These are phyloP conservation scores for Sminthurinus signatus DNA, from an alignment of 1,140 invertebrate genomes.

Conservation along the genomic window DNA sequence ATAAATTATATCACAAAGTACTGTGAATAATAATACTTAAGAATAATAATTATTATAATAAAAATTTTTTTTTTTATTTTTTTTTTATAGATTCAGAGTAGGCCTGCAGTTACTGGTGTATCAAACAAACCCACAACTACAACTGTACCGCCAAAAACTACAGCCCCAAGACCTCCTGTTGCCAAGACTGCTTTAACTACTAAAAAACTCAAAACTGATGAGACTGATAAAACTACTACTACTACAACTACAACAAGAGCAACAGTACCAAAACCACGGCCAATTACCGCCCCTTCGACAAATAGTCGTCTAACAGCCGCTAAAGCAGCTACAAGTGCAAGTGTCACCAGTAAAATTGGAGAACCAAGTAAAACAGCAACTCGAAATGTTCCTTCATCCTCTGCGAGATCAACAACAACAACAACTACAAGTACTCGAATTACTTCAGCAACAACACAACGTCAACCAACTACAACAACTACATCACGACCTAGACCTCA, in stretches of 20 bases:
- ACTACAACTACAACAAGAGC: neutral
- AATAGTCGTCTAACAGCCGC: neutral
- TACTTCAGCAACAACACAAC: too few relatives aligned
- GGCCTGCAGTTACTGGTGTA: neutral
- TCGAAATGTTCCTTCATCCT: too few relatives aligned
- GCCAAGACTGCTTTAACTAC: neutral
- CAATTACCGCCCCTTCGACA: slow-evolving; percentile 1
- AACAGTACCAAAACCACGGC: neutral
- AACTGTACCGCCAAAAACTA: neutral
- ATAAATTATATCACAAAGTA: too few relatives aligned
- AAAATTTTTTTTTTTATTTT: too few relatives aligned
- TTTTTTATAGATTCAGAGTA: neutral
- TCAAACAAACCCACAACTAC: neutral
- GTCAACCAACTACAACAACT: neutral
- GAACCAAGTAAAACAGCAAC: neutral
- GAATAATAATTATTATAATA: too few relatives aligned
- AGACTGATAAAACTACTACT: slow-evolving; percentile 9
- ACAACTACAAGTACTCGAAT: neutral
- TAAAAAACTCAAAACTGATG: slow-evolving; percentile 5
- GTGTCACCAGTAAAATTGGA: neutral
- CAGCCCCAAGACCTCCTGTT: neutral
- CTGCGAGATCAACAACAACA: neutral
- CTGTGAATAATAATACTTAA: neutral
- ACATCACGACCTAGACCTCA: neutral
- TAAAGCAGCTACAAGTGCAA: neutral